phyloP scores from a whole-genome alignment of 2,113 vertebrate species.

The Gallinago paraguaiae region DNA sequence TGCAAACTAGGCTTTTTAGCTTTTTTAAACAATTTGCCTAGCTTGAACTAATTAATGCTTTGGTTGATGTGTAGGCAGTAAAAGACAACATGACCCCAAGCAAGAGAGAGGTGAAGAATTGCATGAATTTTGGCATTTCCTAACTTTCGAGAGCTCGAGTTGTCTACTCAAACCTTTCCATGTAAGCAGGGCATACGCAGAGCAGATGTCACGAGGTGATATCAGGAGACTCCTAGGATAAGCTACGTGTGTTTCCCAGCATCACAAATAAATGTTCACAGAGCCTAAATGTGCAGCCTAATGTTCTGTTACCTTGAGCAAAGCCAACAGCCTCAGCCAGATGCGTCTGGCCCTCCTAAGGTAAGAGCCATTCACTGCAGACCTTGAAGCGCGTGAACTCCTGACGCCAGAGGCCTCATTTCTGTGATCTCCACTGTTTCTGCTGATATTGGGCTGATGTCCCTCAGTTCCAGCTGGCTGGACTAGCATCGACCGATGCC shows the following conservation, averaged over 20 bases:
- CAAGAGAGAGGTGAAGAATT: slow-evolving; percentile 20
- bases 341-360: neutral
- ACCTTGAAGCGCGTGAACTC: neutral
- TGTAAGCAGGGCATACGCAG: neutral
- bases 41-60: slow-evolving; percentile 67
- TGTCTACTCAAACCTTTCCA: neutral
- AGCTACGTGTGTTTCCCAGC: neutral
- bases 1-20: slow-evolving; percentile 46
- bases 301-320: neutral
- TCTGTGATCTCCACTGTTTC: neutral
- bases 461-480: neutral
- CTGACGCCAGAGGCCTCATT: neutral
- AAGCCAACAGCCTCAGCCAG: neutral
- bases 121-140: slow-evolving; percentile 13
- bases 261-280: neutral
- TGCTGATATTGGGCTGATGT: neutral
- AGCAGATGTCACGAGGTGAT: neutral
- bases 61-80: slow-evolving; percentile 39
- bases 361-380: neutral
- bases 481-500: neutral
- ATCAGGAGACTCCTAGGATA: neutral
- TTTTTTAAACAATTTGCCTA: slow-evolving; percentile 58
- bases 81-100: slow-evolving; percentile 52
- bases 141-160: neutral
- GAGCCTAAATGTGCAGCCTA: neutral